Evolutionary conservation across 2,797 vertebrate genomes (phyloP).

Genomic region (Harpagifer antarcticus): DNA sequence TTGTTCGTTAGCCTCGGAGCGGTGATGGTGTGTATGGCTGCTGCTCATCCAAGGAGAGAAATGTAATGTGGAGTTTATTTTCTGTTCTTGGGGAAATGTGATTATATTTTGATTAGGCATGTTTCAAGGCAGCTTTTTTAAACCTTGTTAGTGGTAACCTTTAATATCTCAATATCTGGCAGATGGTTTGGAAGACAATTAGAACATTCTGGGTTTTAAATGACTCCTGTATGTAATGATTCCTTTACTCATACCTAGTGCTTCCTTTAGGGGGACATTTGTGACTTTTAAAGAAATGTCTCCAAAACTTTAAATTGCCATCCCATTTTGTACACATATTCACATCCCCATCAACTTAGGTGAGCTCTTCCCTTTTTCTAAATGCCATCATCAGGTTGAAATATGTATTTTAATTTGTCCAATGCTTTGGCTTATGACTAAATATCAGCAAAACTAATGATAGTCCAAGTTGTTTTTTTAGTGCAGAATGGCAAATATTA

Average conservation of each 20-base stretch:
- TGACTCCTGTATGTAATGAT: too few relatives aligned
- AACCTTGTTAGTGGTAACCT: too few relatives aligned
- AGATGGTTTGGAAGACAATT: background rate
- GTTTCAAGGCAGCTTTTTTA: background rate
- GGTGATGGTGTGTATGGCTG: conserved; percentile 44
- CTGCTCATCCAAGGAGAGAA: background rate
- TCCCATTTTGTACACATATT: background rate
- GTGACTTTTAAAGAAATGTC: background rate
- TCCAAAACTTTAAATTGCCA: background rate
- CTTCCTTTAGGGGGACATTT: background rate
- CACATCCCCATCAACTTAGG: too few relatives aligned
- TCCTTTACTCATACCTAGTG: background rate
- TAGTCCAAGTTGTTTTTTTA: background rate
- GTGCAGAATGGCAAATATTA: background rate
- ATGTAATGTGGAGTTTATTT: conserved; percentile 3
- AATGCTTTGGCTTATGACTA: background rate
- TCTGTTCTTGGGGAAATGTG: conserved; percentile 4
- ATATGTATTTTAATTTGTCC: background rate
- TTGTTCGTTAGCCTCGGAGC: conserved; percentile 31
- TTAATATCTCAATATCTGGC: background rate
- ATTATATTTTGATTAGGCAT: background rate
- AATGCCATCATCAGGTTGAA: background rate
- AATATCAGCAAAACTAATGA: background rate
- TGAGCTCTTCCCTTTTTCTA: background rate
- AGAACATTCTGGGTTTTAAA: too few relatives aligned